Base-by-base conservation (phyloP, 2,113 vertebrate genomes). In the Neogale vison region DNA sequence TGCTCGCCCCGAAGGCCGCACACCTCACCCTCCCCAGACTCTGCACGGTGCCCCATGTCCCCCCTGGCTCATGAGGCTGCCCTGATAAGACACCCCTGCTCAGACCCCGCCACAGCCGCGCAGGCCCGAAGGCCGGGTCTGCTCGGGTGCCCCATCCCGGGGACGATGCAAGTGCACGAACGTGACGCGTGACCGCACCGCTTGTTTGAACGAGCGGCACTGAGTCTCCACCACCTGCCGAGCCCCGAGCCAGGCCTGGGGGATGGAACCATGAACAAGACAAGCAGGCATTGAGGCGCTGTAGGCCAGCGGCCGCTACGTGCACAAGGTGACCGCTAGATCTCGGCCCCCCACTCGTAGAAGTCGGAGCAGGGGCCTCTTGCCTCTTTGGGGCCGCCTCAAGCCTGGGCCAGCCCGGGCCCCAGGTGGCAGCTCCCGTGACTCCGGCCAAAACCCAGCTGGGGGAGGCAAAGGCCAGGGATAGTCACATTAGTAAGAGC, bases 21-120 rank as follows among this genome's bases (percentile, higher is more conserved):
- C 9, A 5, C 0, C 9, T 15, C 45, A 23, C 34, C 18, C 50
- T 10, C 20, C 50, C 20, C 17, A 4, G 34, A 50, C 24, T 14
- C 79, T 55, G 52, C 6, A 1, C 6, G 17, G 14, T 1, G 1
- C 42, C 87, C 23, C 1, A 21, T 31, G 50, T 8, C 4, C 18
- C 15, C 9, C 0, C 42, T 14, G 21, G n/a, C 42, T 4, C 21
- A 0, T 0, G 18, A 57, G 29, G 39, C 15, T 0, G 3, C 4
- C 36, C 24, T 2, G 4, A 2, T 1, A 24, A n/a, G 63, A 59
- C 0, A 14, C 29, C 10, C 17, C 7, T 34, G 7, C 9, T 26
- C 15, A 31, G 61, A 42, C 6, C 42, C 50, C 1, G 84, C 21
- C 39, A 29, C 9, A 20, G 13, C 52, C 26, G 24, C 1, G 0